Percentiles rank a stretch among this genome's conserved stretches.
Evolutionary conservation across 2,888 invertebrate genomes (phyloP).

Genomic region (Hirtodrosophila histrioides): DNA sequence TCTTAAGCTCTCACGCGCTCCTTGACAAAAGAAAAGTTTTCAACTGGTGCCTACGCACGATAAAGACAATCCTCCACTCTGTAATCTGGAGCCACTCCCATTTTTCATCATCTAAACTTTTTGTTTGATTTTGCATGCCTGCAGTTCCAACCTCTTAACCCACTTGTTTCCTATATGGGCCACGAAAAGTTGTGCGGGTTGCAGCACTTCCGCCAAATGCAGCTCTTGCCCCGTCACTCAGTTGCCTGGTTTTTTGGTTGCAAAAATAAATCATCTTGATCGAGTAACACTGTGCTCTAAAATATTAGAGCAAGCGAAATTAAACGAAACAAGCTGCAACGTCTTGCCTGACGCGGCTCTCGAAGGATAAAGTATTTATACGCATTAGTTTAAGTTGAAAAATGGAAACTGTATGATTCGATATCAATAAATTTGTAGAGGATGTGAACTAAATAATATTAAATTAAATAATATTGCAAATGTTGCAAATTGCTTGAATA

Average conservation of each 20-base stretch:
- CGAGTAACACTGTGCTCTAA: constrained; percentile 57
- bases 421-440: too few species aligned
- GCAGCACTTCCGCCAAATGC: constrained; percentile 32
- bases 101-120: constrained; percentile 67
- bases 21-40: constrained; percentile 57
- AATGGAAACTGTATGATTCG: too few species aligned
- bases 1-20: constrained; percentile 61
- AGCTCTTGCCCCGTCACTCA: constrained; percentile 38
- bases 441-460: too few species aligned
- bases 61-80: constrained; percentile 44
- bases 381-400: too few species aligned
- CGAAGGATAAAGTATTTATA: too few species aligned
- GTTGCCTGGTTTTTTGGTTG: constrained; percentile 27
- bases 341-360: neutral
- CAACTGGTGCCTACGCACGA: constrained; percentile 64
- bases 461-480: too few species aligned
- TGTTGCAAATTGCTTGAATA: too few species aligned
- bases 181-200: constrained; percentile 38
- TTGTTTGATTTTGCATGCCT: constrained; percentile 67
- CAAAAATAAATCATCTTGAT: constrained; percentile 72
- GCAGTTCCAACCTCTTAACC: constrained; percentile 21
- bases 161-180: constrained; percentile 46
- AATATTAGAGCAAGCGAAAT: constrained; percentile 54
- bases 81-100: constrained; percentile 37
- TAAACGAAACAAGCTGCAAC: constrained; percentile 6